Percentiles rank a stretch among this genome's conserved stretches.
phyloP scores from a whole-genome alignment of 2,113 vertebrate genomes.

The Mesembrinibis cayennensis region DNA sequence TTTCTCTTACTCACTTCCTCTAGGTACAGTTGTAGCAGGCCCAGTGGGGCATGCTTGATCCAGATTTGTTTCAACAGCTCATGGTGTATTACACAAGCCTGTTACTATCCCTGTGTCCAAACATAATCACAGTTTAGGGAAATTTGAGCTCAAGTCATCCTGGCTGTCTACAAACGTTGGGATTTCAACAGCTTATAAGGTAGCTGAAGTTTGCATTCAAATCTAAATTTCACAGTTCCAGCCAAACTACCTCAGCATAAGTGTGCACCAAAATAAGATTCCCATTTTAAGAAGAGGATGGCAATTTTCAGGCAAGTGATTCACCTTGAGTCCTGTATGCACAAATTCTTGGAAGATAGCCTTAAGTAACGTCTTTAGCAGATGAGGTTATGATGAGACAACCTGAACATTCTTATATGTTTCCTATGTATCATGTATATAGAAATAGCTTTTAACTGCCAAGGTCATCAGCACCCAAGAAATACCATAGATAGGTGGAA shows the following conservation, averaged over 20 bases:
- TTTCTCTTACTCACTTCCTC: conserved; percentile 15
- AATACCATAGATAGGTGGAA: conserved; percentile 31
- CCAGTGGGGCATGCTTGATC: not conserved
- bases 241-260: not conserved
- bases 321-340: not conserved
- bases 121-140: not conserved
- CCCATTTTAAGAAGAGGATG: not conserved
- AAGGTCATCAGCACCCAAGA: not conserved
- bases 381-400: conserved; percentile 28
- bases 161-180: not conserved
- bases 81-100: not conserved
- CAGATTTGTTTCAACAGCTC: conserved; percentile 14
- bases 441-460: conserved; percentile 14
- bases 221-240: not conserved
- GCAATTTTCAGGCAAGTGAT: conserved; percentile 14
- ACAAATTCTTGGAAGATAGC: not conserved
- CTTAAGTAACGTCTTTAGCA: not conserved
- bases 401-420: not conserved
- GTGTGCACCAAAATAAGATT: not conserved
- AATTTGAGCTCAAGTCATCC: not conserved
- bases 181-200: conserved; percentile 26
- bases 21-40: conserved; percentile 18
- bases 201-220: not conserved
- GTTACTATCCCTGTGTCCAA: not conserved
- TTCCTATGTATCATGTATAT: not conserved